Base-by-base conservation (phyloP, 2,888 invertebrate species). In the Zaprionus bogoriensis region DNA sequence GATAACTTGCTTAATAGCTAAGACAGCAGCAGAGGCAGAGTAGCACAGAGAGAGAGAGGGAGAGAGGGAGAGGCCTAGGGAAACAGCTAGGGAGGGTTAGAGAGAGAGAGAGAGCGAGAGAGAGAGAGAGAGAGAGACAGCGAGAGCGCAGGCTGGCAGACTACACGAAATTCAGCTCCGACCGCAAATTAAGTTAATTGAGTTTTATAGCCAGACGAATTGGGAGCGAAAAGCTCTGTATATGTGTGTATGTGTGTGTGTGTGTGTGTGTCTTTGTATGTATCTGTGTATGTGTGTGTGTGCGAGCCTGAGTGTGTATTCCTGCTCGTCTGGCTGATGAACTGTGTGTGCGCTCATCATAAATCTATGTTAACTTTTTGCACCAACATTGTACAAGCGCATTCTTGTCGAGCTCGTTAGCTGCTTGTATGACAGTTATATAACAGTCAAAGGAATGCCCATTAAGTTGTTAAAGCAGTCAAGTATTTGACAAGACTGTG, bases 101-200 rank as follows among this genome's bases (percentile, higher is more conserved):
- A 32, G 30, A 14, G 30, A 3, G 1, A 32, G 32, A 3, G 6
- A 9, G 7, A 14, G 1, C 1, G 32, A 2, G 32, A 32, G 32
- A 32, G 32, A 14, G 17, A 3, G 32, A 7, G 17, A 32, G 17
- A 36, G 17, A 14, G 3, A 27, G 27, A 27, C 27, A 10, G 3
- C 27, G 10, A 10, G 4, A 10, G 3, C 27, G 7, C 7, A 17
- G 32, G 32, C 32, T 36, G 14, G 14, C 17, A 36, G 32, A 36
- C 32, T 14, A 36, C 32, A 36, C 23, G n/a, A 3, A 30, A n/a
- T n/a, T 30, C 30, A 10, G 30, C 47, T n/a, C n/a, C n/a, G 25
- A 53, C 50, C 65, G 52, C 78, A 70, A 77, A 84, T 78, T 67
- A 71, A 57, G 75, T 67, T 77, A 78, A 78, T 83, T 80, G 74